Evolutionary conservation across 1,140 invertebrate species (phyloP), one percentile per base, ranked within the genome.

Genomic region (Zaprionus gabonicus): DNA sequence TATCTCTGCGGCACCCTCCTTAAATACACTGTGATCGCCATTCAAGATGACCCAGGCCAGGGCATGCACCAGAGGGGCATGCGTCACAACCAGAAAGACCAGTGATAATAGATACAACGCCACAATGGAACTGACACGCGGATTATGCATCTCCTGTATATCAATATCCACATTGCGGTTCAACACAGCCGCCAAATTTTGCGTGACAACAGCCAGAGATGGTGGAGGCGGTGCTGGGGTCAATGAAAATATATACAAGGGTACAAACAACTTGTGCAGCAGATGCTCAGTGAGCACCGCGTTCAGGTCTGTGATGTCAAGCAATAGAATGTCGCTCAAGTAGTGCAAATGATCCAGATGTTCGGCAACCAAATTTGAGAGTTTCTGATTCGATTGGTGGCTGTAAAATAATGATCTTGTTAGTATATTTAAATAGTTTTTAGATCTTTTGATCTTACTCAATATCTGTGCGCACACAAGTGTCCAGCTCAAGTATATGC

Each of bases 271-370:
- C 92, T 98, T 97, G 91, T 99, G 97, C 27, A 99, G 93, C 27
- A 99, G 94, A 93, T 99, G 98, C 91, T 99, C 98, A 0, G 98
- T 97, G n/a, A 99, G 93, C 28, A 99, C 98, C 81, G 98, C 96
- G 93, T 99, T 99, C 55, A 99, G 94, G 84, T 98, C 96, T 38
- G 96, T 95, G 82, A 99, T 99, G 91, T 98, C 96, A 20, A 99
- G 95, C 91, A 96, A 96, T 20, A 99, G 94, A 91, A 99, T 99
- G 82, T 99, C 99, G 91, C 99, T 99, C 25, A 99, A 94, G 93
- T 99, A 99, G 94, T 99, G 99, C 13, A 99, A 94, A 93, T 99
- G 98, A 93, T 99, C 99, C 49, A 99, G 94, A 93, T 99, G 98
- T 94, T 99, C 98, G 0, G 98, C 98, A 3, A 99, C 98, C 57